These are phyloP conservation scores for Psittacula derbiana DNA, from an alignment of 2,797 vertebrate species.

Conservation along the genomic window DNA sequence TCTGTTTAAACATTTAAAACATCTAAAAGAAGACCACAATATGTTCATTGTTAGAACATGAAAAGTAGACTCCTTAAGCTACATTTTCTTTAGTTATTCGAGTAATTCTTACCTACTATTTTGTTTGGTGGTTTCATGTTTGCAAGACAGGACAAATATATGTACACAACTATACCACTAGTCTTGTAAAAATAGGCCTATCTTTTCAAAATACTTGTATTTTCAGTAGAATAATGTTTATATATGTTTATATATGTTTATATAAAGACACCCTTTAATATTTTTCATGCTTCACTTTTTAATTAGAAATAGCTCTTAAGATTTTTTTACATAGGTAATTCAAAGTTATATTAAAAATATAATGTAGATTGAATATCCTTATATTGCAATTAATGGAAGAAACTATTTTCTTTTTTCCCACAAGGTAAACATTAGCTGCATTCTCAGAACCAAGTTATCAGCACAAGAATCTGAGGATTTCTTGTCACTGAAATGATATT, in stretches of 20 bases:
- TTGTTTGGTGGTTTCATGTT: background rate
- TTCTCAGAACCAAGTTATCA: conserved; percentile 10
- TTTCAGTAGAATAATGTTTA: background rate
- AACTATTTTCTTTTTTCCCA: background rate
- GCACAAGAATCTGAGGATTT: conserved; percentile 31
- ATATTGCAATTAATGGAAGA: background rate
- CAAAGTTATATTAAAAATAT: background rate
- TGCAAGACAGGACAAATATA: background rate
- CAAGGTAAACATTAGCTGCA: background rate
- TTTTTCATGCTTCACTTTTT: background rate
- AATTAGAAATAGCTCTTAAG: background rate
- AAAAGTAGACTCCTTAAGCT: background rate
- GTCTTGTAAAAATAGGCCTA: background rate
- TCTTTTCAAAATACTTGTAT: background rate
- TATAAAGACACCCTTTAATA: background rate
- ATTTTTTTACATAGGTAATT: background rate
- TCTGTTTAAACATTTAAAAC: background rate
- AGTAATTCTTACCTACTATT: background rate
- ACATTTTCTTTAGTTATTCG: background rate
- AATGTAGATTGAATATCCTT: background rate
- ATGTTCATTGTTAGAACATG: background rate
- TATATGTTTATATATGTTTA: too few relatives aligned
- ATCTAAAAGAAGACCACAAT: background rate
- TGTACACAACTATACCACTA: background rate
- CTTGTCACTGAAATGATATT: background rate